Conservation (phyloP, 2,797 vertebrate species). For the Micromesistius poutassou region DNA sequence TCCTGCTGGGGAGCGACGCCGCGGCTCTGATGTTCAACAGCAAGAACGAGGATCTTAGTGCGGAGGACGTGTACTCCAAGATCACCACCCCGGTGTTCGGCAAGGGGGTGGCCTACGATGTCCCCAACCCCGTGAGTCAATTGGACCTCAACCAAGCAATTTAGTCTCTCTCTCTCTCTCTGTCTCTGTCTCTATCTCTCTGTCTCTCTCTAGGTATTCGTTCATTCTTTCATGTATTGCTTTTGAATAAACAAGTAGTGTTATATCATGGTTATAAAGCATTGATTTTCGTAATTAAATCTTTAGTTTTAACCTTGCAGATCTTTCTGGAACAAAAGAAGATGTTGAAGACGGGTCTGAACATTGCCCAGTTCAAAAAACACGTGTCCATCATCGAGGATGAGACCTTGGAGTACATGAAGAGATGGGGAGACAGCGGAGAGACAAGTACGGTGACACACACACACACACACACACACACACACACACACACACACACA, state of each 20-base stretch:
- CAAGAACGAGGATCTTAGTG: conserved; percentile 95
- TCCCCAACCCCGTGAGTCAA: conserved; percentile 84
- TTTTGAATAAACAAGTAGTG: background rate
- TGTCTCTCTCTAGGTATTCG: background rate
- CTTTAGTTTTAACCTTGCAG: conserved; percentile 55
- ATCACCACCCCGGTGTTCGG: conserved; percentile 96
- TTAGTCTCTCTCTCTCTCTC: too few species aligned
- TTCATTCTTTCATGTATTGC: background rate
- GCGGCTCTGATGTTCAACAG: conserved; percentile 94
- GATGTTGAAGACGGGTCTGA: conserved; percentile 93
- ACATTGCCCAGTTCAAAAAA: conserved; percentile 87
- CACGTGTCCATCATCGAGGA: conserved; percentile 88
- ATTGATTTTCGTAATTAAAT: background rate
- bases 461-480: background rate
- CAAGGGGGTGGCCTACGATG: conserved; percentile 93
- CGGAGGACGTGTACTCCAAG: conserved; percentile 91
- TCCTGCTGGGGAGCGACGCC: conserved; percentile 91
- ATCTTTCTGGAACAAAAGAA: conserved; percentile 98
- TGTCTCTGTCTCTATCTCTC: too few species aligned
- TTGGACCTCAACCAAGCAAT: background rate
- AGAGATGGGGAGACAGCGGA: conserved; percentile 90
- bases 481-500: background rate
- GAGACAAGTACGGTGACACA: conserved; percentile 79
- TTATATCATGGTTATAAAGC: background rate
- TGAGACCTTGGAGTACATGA: conserved; percentile 90